Evolutionary conservation across 2,888 invertebrate species (phyloP), one percentile per base, ranked within the genome.

Genomic region (Petrolisthes manimaculis): DNA sequence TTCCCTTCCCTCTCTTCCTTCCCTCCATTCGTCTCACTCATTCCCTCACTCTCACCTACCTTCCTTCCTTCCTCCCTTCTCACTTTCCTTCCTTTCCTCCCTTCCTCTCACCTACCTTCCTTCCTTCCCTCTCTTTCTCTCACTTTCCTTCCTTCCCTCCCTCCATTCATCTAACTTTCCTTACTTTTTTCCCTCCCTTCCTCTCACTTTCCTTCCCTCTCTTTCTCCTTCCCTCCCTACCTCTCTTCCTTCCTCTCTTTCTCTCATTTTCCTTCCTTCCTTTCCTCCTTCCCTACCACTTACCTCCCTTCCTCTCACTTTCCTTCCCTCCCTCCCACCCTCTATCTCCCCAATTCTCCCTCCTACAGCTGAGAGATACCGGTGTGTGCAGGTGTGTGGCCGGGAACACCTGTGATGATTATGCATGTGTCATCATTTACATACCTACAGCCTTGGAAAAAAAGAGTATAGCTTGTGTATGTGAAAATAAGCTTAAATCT

Each of bases 241-340:
- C 37, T 51, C 12, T 21, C 69, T 14, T 37, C 71, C 21, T 83
- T 21, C 24, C 55, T 21, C 55, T 24, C 51, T 67, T 24, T 69
- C 51, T 69, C 53, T 71, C 53, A 67, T 53, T 69, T 54, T 54
- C 56, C 53, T 53, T 69, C 74, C 69, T 56, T 61, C 56, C 69
- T 54, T 71, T 54, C 53, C 69, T 83, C 56, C 54, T 24, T 69
- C 51, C 37, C 37, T 54, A n/a, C 21, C 53, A 69, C 77, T 84
- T 54, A 67, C 69, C 77, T 84, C 75, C 56, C 77, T 69, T 56
- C 67, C 84, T 53, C 56, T 53, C 37, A 53, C 67, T 69, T 69
- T 83, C 56, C 37, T 37, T 83, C 83, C 53, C 74, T 53, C 53
- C 51, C 51, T 75, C 69, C 55, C 53, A 18, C 84, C 54, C n/a